These are phyloP conservation scores for Rhinolophus ferrumequinum DNA, from an alignment of 2,113 vertebrate species.

Conservation along the genomic window DNA sequence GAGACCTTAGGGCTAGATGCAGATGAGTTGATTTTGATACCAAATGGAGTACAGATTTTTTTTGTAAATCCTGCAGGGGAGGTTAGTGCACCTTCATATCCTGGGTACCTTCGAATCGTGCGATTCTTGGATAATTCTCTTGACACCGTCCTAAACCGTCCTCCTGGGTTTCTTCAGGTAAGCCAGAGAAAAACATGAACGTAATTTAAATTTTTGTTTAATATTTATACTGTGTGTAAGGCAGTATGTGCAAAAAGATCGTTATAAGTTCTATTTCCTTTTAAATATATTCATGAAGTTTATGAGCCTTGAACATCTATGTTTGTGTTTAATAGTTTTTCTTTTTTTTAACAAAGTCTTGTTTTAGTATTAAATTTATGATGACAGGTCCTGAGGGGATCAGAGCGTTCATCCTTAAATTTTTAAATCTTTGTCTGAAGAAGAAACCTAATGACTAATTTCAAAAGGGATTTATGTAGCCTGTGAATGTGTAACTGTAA, in stretches of 20 bases:
- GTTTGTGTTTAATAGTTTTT: conserved; percentile 6
- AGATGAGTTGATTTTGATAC: conserved; percentile 93
- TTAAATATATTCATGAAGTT: not conserved
- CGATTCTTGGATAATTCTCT: conserved; percentile 90
- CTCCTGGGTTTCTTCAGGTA: conserved; percentile 97
- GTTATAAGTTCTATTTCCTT: not conserved
- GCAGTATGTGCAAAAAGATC: not conserved
- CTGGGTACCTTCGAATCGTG: conserved; percentile 96
- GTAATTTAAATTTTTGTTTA: not conserved
- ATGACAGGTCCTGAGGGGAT: not conserved
- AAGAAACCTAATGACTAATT: not conserved
- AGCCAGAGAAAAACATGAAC: conserved; percentile 39
- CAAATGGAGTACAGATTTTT: conserved; percentile 97
- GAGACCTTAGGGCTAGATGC: conserved; percentile 93
- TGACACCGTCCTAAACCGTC: conserved; percentile 85
- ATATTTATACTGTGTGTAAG: not conserved
- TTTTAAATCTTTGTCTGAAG: conserved; percentile 15
- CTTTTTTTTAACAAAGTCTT: not conserved
- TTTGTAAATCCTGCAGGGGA: conserved; percentile 96
- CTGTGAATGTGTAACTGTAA: not conserved
- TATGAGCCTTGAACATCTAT: not conserved
- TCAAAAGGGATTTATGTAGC: conserved; percentile 17
- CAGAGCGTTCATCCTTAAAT: not conserved
- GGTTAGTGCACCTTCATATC: conserved; percentile 98
- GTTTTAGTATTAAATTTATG: conserved; percentile 12